Conservation (phyloP, 2,797 vertebrate genomes). For the Gymnothorax reevesii region DNA sequence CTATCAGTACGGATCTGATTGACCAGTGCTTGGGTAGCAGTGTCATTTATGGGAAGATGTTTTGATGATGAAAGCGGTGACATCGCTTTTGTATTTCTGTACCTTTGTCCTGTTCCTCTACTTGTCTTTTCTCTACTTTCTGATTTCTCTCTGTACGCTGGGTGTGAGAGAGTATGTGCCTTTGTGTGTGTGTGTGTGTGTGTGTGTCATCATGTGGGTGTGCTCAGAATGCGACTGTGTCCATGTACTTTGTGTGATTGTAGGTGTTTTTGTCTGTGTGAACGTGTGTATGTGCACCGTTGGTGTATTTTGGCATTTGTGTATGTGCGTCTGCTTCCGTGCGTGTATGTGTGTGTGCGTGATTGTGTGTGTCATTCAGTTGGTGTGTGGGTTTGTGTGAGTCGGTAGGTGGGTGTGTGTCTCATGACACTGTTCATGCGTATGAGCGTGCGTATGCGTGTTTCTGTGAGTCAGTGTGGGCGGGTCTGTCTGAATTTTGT, state of each 20-base stretch:
- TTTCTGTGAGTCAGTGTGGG: constrained; percentile 29
- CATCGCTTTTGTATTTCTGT: not conserved
- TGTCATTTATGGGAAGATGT: not conserved
- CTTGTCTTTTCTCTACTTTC: not conserved
- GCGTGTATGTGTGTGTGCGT: constrained; percentile 17
- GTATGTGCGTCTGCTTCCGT: not conserved
- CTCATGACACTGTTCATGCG: not conserved
- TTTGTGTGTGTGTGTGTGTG: constrained; percentile 2
- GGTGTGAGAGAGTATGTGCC: not conserved
- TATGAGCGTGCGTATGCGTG: constrained; percentile 24
- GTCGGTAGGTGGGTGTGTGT: not conserved
- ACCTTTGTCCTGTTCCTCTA: not conserved
- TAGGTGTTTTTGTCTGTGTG: not conserved
- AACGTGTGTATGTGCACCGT: not conserved
- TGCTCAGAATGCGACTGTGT: not conserved
- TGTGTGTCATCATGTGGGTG: not conserved
- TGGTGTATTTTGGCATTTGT: not conserved
- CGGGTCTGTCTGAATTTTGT: not conserved
- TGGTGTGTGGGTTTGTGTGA: constrained; percentile 15
- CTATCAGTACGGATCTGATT: not conserved
- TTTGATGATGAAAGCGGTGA: not conserved
- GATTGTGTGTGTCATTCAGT: constrained; percentile 14
- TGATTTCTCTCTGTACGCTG: constrained; percentile 17
- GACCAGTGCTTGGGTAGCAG: not conserved
- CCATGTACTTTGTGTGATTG: not conserved